Evolutionary conservation across 1,140 invertebrate species (phyloP).

Genomic region (Drosophila kanapiae): DNA sequence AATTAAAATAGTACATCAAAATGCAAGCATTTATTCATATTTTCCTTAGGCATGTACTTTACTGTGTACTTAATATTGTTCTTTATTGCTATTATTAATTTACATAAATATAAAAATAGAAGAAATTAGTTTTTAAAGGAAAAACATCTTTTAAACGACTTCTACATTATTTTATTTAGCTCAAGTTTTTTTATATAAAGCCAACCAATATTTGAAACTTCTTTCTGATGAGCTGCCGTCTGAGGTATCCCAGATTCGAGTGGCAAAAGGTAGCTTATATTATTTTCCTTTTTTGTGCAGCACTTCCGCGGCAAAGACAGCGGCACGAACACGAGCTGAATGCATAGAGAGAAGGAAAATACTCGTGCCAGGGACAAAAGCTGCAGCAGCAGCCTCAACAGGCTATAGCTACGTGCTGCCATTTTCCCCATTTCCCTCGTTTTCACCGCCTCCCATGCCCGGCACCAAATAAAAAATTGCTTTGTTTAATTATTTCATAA

Average conservation of each 20-base stretch:
- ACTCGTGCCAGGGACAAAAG: conserved; percentile 51
- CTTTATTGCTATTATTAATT: too few species aligned
- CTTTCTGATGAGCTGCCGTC: background rate
- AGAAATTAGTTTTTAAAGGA: too few species aligned
- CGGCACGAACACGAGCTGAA: conserved; percentile 64
- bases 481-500: conserved; percentile 83
- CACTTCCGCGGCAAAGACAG: conserved; percentile 63
- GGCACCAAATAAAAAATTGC: conserved; percentile 74
- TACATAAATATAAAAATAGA: too few species aligned
- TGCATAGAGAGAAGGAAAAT: conserved; percentile 68
- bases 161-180: background rate
- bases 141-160: background rate
- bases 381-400: conserved; percentile 65
- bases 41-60: background rate
- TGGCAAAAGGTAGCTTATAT: conserved; percentile 2
- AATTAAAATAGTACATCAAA: background rate
- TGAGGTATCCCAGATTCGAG: conserved; percentile 23
- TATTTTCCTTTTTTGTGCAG: conserved; percentile 60
- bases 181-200: background rate
- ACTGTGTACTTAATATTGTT: too few species aligned
- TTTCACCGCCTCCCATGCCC: conserved; percentile 1
- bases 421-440: background rate
- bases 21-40: background rate
- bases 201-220: background rate
- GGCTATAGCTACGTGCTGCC: conserved; percentile 55